Percentiles rank a stretch among this genome's conserved stretches.
These are phyloP conservation scores for Gymnothorax reevesii DNA, from an alignment of 2,797 vertebrate genomes.

Conservation along the genomic window DNA sequence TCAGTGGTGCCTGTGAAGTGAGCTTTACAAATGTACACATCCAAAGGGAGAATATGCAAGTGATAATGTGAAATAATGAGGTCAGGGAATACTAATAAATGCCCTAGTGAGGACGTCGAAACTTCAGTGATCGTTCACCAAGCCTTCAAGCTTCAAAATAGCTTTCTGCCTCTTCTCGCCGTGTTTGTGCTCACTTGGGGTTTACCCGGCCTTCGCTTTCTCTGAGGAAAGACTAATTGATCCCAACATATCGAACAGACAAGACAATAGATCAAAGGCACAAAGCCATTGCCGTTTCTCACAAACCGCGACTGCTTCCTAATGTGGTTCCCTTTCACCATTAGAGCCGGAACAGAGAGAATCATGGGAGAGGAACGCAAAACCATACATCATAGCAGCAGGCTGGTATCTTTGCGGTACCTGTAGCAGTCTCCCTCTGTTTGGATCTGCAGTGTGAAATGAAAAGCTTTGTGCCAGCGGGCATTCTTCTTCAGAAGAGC, in stretches of 20 bases:
- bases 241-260: constrained; percentile 66
- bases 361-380: constrained; percentile 61
- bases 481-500: constrained; percentile 34
- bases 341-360: constrained; percentile 53
- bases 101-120: constrained; percentile 24
- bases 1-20: background rate
- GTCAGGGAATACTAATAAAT: background rate
- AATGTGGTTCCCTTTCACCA: constrained; percentile 52
- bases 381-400: constrained; percentile 63
- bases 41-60: constrained; percentile 45
- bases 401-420: constrained; percentile 64
- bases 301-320: constrained; percentile 62
- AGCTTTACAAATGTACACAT: background rate
- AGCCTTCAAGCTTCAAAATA: constrained; percentile 24
- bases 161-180: constrained; percentile 44
- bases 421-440: constrained; percentile 51
- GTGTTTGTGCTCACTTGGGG: constrained; percentile 40
- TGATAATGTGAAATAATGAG: constrained; percentile 50
- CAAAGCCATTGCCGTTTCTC: constrained; percentile 61
- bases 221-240: constrained; percentile 73
- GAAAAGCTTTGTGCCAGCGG: constrained; percentile 18
- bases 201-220: constrained; percentile 55
- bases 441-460: constrained; percentile 44
- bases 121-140: background rate
- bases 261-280: constrained; percentile 72